Evolutionary conservation across 1,140 invertebrate species (phyloP).

Genomic region (Daktulosphaira vitifoliae): DNA sequence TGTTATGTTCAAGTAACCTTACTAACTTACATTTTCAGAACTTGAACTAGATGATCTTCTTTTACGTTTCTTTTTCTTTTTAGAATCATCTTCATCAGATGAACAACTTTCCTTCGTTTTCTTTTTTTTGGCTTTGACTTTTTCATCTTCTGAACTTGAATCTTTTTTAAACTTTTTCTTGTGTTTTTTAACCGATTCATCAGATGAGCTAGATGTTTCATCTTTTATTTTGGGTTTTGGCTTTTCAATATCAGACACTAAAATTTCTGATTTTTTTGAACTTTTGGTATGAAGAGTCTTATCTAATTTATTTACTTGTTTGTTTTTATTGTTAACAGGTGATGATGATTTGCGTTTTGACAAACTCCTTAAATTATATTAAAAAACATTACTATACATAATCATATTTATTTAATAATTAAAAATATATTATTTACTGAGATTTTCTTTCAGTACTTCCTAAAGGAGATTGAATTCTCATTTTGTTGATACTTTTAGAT

Average conservation of each 20-base stretch:
- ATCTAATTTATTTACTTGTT: slow-evolving; percentile 27
- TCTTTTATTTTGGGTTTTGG: slow-evolving; percentile 4
- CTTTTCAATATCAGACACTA: slow-evolving; percentile 4
- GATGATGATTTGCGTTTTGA: slow-evolving; percentile 27
- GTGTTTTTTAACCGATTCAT: slow-evolving; percentile 46
- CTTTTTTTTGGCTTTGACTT: slow-evolving; percentile 46
- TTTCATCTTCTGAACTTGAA: slow-evolving; percentile 47
- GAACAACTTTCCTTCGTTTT: slow-evolving; percentile 43
- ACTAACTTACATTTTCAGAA: slow-evolving; percentile 44
- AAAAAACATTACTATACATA: too few species aligned
- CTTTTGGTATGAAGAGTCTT: neutral
- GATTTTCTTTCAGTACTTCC: neutral
- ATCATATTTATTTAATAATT: too few species aligned
- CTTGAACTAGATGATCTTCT: slow-evolving; percentile 52
- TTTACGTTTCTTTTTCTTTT: slow-evolving; percentile 58
- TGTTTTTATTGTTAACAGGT: slow-evolving; percentile 23
- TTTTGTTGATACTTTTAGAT: slow-evolving; percentile 5
- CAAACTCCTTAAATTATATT: neutral
- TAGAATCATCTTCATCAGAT: slow-evolving; percentile 57
- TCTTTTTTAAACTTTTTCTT: slow-evolving; percentile 48
- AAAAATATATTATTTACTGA: too few species aligned
- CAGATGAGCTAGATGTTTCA: slow-evolving; percentile 49
- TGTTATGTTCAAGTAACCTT: too few species aligned
- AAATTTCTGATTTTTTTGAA: slow-evolving; percentile 1
- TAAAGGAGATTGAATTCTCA: slow-evolving; percentile 7